Base-by-base conservation (phyloP, 2,888 invertebrate genomes). In the Cepaea hortensis region DNA sequence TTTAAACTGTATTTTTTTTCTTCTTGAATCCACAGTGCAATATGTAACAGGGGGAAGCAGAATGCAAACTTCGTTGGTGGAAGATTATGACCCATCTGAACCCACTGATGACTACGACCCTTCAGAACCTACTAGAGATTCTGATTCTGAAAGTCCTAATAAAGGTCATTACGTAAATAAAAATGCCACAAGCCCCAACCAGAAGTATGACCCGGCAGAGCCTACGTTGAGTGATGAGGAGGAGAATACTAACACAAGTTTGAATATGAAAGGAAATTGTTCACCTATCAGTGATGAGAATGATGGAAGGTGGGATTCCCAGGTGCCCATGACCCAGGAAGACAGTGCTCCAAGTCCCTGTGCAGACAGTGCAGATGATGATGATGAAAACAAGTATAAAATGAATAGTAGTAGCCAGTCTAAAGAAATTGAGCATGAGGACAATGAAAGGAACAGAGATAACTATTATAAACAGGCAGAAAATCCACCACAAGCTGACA, bases 171-270 rank as follows among this genome's bases (percentile, higher is more conserved):
- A 15, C 4, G 23, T 7, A 73, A 61, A 75, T n/a, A n/a, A 61
- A 11, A 79, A 50, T 70, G 77, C n/a, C 6, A 62, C 5, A 6
- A 61, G 61, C 18, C 23, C 35, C 23, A 79, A 23, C 35, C 23
- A 62, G 18, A 80, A 81, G n/a, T 87, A 87, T 84, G 87, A 87
- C 46, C 84, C 87, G 15, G 87, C 87, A 50, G 84, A 87, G 13
- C 86, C 86, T n/a, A 84, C 87, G 6, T 23, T 87, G 3, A 87
- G 87, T 70, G 84, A 87, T 35, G 84, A 87, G 18, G 87, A 87
- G 9, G 76, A 50, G 48, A 55, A 82, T 11, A 23, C 79, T 4
- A 7, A 73, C 46, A 13, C 55, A 55, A 11, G 55, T 55, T 61
- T n/a, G 46, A 83, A 65, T 61, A 65, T 62, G 46, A 20, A 48